phyloP scores from a whole-genome alignment of 2,113 vertebrate species.

The Aleadryas rufinucha region DNA sequence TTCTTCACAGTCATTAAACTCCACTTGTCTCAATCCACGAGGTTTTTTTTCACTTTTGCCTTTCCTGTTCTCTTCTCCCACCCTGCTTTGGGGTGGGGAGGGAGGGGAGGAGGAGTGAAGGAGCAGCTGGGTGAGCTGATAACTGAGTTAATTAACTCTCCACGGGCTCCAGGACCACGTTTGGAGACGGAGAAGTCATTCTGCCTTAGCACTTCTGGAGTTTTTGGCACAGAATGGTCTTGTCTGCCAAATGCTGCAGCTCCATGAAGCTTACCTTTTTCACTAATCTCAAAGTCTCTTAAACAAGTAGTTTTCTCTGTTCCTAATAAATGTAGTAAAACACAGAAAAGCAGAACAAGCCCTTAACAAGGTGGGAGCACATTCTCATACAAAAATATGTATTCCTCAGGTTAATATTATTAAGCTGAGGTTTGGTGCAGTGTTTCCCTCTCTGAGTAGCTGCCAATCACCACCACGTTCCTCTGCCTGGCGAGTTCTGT shows the following conservation, averaged over 20 bases:
- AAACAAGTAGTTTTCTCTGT: not conserved
- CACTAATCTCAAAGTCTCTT: not conserved
- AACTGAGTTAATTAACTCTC: not conserved
- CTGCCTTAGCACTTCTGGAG: not conserved
- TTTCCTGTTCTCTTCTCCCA: not conserved
- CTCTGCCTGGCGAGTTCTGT: not conserved
- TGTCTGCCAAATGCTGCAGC: not conserved
- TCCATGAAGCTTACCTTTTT: not conserved
- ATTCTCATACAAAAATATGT: not conserved
- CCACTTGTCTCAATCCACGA: not conserved
- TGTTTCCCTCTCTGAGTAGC: not conserved
- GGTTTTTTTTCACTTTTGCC: not conserved
- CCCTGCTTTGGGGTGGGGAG: not conserved
- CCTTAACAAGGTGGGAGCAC: not conserved
- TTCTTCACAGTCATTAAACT: not conserved
- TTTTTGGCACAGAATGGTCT: not conserved
- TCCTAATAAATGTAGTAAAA: not conserved
- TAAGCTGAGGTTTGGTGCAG: not conserved
- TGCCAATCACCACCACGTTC: not conserved
- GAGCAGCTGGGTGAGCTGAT: not conserved
- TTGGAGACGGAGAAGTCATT: not conserved
- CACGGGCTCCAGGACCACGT: not conserved
- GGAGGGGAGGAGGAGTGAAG: not conserved
- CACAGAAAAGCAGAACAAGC: not conserved
- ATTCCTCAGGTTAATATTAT: no score